Base-by-base conservation (phyloP, 2,113 vertebrate species). In the Emydura subglobosa region DNA sequence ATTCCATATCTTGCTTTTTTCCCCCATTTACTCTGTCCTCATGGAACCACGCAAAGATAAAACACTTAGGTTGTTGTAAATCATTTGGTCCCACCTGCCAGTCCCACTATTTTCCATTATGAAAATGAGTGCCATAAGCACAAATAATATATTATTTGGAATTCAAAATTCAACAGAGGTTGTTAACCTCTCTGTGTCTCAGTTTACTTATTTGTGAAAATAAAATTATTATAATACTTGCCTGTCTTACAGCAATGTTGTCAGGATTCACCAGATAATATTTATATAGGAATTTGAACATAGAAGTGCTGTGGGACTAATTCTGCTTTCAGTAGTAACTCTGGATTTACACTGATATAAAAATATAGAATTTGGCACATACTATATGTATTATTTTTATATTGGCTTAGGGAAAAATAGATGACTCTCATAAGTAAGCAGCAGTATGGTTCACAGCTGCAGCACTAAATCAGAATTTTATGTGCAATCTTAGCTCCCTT, bases 221-320 rank as follows among this genome's bases (percentile, higher is more conserved):
- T n/a, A 55, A 55, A 91, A 83, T 2, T 47, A 9, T 3, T 16
- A 22, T 11, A 21, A 14, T 51, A 55, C 83, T 68, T 82, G 85
- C 22, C 34, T 17, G 72, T 27, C 44, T 42, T 7, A 0, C 21
- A 86, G 49, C 42, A 29, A 13, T 47, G 10, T 24, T 12, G 4
- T 50, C 7, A 68, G 51, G 25, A 89, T 27, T 81, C 53, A 44
- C 54, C 1, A 25, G 2, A 83, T 39, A 80, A 47, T 7, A 68
- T 0, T 0, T 34, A 54, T 0, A 0, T 6, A 21, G 1, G 22
- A 7, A 2, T 89, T 86, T 57, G 42, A 82, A 85, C 6, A 27
- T 27, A 59, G 82, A 81, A 0, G 0, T 17, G 7, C 2, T 16
- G 42, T 0, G 0, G 83, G 3, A 72, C 21, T 4, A 85, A 7